A percentile compares a stretch with the other conserved stretches of the same genome.
Evolutionary conservation across 2,113 vertebrate species (phyloP).

Genomic region (Sander lucioperca): DNA sequence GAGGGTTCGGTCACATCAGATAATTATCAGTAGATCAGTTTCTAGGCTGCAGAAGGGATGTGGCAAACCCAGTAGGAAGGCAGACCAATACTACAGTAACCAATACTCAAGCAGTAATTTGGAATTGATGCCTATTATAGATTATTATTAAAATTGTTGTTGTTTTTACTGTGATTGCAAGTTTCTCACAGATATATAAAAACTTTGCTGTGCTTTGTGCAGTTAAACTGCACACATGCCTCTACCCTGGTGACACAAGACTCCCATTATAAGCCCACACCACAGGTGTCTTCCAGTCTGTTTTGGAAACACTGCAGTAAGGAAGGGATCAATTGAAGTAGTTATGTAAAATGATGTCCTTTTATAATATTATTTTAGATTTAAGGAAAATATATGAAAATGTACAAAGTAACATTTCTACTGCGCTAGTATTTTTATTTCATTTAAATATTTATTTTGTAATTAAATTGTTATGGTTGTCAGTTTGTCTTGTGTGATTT

Average conservation of each 20-base stretch:
- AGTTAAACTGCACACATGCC: not conserved
- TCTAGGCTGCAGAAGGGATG: not conserved
- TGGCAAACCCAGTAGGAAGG: not conserved
- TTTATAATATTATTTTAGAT: slow-evolving; percentile 27
- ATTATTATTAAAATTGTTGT: not conserved
- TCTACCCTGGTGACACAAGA: slow-evolving; percentile 14
- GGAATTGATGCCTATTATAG: not conserved
- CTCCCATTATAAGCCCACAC: slow-evolving; percentile 25
- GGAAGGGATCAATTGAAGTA: slow-evolving; percentile 41
- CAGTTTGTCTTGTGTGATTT: slow-evolving; percentile 29
- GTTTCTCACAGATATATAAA: not conserved
- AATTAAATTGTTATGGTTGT: slow-evolving; percentile 61
- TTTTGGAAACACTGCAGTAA: slow-evolving; percentile 47
- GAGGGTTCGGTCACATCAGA: not conserved
- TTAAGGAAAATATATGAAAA: slow-evolving; percentile 64
- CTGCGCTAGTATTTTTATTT: slow-evolving; percentile 57
- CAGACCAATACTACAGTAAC: slow-evolving; percentile 9
- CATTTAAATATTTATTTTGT: slow-evolving; percentile 74
- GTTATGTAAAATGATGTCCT: slow-evolving; percentile 23
- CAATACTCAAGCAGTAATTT: slow-evolving; percentile 14
- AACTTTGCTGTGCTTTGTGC: slow-evolving; percentile 1
- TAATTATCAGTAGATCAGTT: not conserved
- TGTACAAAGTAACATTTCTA: slow-evolving; percentile 55
- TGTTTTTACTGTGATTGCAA: not conserved
- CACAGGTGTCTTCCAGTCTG: slow-evolving; percentile 39